Conservation (phyloP, 2,797 vertebrate genomes). For the Sebastiscus tertius region DNA sequence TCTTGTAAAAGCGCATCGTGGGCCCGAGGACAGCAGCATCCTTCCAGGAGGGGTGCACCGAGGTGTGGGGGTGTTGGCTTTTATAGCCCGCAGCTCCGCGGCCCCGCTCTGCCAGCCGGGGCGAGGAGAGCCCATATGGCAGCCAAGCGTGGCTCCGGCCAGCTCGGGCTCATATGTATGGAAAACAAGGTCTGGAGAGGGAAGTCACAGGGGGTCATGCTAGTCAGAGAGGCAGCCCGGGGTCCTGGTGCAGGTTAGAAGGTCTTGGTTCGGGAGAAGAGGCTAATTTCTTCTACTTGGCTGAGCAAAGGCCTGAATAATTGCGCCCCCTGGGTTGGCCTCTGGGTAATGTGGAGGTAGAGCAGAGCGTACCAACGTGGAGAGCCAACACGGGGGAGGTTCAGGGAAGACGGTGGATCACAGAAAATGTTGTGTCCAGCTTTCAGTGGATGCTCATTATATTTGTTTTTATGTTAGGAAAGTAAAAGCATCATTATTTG, state of each 20-base stretch:
- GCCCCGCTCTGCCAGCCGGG: constrained; percentile 33
- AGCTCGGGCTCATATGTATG: constrained; percentile 69
- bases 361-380: constrained; percentile 54
- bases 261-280: constrained; percentile 76
- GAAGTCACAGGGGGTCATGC: constrained; percentile 62
- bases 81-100: constrained; percentile 48
- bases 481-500: neutral
- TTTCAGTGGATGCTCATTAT: constrained; percentile 31
- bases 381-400: constrained; percentile 9
- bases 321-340: constrained; percentile 78
- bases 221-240: constrained; percentile 68
- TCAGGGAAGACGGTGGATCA: constrained; percentile 7
- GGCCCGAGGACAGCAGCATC: constrained; percentile 41
- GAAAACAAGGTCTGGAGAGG: constrained; percentile 67
- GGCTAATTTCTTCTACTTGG: constrained; percentile 81
- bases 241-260: constrained; percentile 76
- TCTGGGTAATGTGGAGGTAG: constrained; percentile 66
- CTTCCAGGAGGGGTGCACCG: constrained; percentile 28
- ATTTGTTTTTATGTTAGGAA: constrained; percentile 6
- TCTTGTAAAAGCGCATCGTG: constrained; percentile 17
- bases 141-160: constrained; percentile 56
- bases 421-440: constrained; percentile 12
- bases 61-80: constrained; percentile 49
- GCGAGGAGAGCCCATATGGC: constrained; percentile 44
- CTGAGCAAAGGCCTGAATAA: constrained; percentile 81